Base-by-base conservation (phyloP, 2,888 invertebrate genomes). In the Caradrina kadenii region DNA sequence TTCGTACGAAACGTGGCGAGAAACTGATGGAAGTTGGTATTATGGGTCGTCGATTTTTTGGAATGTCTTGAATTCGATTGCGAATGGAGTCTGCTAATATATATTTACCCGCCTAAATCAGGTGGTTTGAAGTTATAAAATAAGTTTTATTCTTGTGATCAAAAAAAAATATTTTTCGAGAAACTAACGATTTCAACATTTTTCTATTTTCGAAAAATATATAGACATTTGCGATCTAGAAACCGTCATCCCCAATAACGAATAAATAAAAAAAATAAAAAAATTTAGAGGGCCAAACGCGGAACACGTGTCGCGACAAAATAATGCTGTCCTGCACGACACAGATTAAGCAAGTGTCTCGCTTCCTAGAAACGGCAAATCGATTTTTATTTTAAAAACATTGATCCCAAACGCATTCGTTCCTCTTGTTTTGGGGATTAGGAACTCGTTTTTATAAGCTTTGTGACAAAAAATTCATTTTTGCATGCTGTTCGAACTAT, bases 331-430 rank as follows among this genome's bases (percentile, higher is more conserved):
- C 87, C 88, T 92, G 86, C 88, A 87, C 85, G 92, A 88, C 90
- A 90, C 89, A 93, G 94, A 94, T 94, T 94, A 94, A 91, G 91
- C 94, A 94, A 95, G 95, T 95, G 95, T 82, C 89, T 89, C 80
- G 80, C 85, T 95, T 95, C 94, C 89, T 80, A 91, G 95, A 95
- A 95, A 86, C 87, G 87, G 87, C 84, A 82, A 88, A 92, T 91
- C 87, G 87, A 91, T 92, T 91, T 91, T 86, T 88, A 86, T 89
- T 90, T 82, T 77, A 86, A 89, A 88, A 89, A 85, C 82, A 71
- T 61, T 48, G 78, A 85, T 84, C 76, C 80, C 80, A 77, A 68
- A 74, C 82, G 81, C 82, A 74, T 75, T 79, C 75, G 76, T 79
- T 79, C 76, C 79, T 77, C 89, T 89, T 92, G 90, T 92, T 92